A percentile compares a stretch with the other conserved stretches of the same genome.
These are phyloP conservation scores for Tragelaphus scriptus DNA, from an alignment of 2,113 vertebrate genomes.

Conservation along the genomic window DNA sequence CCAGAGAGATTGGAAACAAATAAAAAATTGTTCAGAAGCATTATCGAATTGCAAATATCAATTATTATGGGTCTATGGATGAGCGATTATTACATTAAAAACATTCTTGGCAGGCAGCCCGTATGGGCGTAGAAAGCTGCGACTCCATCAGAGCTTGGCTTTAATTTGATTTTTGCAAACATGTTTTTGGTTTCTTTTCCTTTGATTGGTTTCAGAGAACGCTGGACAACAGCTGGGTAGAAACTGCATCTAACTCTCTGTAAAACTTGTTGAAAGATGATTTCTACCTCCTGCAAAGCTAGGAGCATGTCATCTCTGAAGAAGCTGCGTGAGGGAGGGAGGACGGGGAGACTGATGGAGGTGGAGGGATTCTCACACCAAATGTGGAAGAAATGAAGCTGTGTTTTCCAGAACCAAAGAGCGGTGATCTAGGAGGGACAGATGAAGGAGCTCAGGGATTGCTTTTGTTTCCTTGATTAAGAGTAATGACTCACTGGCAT, in stretches of 20 bases:
- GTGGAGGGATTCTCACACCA: neutral
- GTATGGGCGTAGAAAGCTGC: constrained; percentile 4
- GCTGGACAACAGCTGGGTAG: constrained; percentile 49
- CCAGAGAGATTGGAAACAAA: constrained; percentile 67
- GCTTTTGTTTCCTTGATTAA: constrained; percentile 34
- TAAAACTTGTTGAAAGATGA: constrained; percentile 1
- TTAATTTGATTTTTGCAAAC: constrained; percentile 74
- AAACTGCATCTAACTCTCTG: neutral
- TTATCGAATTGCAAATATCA: constrained; percentile 78
- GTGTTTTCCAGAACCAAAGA: neutral
- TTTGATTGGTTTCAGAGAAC: constrained; percentile 46
- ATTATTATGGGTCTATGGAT: constrained; percentile 73
- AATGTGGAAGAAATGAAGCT: neutral
- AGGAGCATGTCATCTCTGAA: neutral
- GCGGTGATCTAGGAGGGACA: neutral
- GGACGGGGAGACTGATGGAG: neutral
- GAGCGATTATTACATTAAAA: constrained; percentile 76
- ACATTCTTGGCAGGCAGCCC: constrained; percentile 67
- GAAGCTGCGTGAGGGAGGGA: neutral
- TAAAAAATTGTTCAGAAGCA: constrained; percentile 73
- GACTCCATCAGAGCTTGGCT: constrained; percentile 54
- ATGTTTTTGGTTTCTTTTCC: constrained; percentile 61
- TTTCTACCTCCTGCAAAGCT: neutral
- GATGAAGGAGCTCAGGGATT: neutral
- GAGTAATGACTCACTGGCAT: constrained; percentile 21